These are phyloP conservation scores for Cheilosia vulpina DNA, from an alignment of 2,888 invertebrate species.

Conservation along the genomic window DNA sequence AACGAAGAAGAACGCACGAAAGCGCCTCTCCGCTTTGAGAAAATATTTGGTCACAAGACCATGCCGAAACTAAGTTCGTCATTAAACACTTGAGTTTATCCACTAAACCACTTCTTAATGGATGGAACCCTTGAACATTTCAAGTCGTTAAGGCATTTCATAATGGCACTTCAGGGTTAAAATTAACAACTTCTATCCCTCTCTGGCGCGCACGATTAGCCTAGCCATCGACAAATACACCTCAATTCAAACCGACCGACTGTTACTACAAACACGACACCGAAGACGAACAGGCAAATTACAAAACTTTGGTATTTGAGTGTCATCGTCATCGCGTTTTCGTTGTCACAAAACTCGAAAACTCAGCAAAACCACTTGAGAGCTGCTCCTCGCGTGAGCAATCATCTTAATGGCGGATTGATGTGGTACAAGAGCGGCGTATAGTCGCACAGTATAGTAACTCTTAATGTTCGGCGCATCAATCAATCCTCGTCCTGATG, in stretches of 20 bases:
- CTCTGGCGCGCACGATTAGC: slow-evolving; percentile 3
- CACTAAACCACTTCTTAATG: slow-evolving; percentile 73
- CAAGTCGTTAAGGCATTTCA: slow-evolving; percentile 70
- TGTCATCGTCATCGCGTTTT: slow-evolving; percentile 50
- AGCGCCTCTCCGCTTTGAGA: slow-evolving; percentile 21
- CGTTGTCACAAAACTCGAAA: slow-evolving; percentile 9
- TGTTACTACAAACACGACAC: neutral
- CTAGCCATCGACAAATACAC: slow-evolving; percentile 36
- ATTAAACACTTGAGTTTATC: slow-evolving; percentile 73
- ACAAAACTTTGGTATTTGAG: slow-evolving; percentile 67
- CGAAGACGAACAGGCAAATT: slow-evolving; percentile 48
- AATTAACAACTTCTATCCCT: slow-evolving; percentile 57
- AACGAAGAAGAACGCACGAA: slow-evolving; percentile 32
- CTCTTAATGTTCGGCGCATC: slow-evolving; percentile 18
- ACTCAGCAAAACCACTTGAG: slow-evolving; percentile 41
- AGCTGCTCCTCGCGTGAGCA: neutral
- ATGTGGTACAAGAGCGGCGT: neutral
- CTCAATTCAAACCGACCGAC: slow-evolving; percentile 31
- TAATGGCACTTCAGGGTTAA: slow-evolving; percentile 71
- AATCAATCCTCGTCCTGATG: slow-evolving; percentile 38
- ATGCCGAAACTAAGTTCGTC: slow-evolving; percentile 65
- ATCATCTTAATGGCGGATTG: slow-evolving; percentile 2
- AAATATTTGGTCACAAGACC: slow-evolving; percentile 49
- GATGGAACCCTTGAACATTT: slow-evolving; percentile 72
- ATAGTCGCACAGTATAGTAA: neutral